Evolutionary conservation across 2,888 invertebrate genomes (phyloP).

Genomic region (Peribatodes rhomboidaria): DNA sequence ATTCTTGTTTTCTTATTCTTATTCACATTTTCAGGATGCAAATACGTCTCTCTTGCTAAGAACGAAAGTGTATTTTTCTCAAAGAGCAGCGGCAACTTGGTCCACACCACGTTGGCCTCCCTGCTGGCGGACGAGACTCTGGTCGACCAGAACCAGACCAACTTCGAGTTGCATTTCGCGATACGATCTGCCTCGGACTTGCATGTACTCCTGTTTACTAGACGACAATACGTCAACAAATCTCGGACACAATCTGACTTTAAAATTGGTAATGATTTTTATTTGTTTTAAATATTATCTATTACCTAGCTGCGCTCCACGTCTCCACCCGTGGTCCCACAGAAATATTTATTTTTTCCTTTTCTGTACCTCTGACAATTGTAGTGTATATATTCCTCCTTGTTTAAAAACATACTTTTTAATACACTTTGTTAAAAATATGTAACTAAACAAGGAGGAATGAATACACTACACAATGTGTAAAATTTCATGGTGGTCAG

Average conservation of each 20-base stretch:
- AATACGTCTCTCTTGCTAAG: background rate
- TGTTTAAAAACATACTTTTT: no score
- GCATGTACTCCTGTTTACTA: background rate
- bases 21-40: background rate
- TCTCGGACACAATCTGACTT: background rate
- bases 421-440: no score
- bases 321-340: no score
- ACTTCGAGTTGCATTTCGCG: constrained; percentile 6
- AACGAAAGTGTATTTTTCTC: background rate
- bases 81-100: background rate
- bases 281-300: background rate
- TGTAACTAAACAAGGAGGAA: no score
- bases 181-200: background rate
- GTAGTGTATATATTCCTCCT: no score
- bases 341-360: no score
- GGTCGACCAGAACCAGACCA: constrained; percentile 2
- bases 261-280: background rate
- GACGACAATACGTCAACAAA: background rate
- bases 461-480: no score
- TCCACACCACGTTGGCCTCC: background rate
- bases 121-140: background rate
- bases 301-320: no score
- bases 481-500: no score
- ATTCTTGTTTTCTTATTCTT: no score
- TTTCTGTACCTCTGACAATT: no score